phyloP scores from a whole-genome alignment of 2,888 invertebrate genomes.

The Osmoderma eremita region DNA sequence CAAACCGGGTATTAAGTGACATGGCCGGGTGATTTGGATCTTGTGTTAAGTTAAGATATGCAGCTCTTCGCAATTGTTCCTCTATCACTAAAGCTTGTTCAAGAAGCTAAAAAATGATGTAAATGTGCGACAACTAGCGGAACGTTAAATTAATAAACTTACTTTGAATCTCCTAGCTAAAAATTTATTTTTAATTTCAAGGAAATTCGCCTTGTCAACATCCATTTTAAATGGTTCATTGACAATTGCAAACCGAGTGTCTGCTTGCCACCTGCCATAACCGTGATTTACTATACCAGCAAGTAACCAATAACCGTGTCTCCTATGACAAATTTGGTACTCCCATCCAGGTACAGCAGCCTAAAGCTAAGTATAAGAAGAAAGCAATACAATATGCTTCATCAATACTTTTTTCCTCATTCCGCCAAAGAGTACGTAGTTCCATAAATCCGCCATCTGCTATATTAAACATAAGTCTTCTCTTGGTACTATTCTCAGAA shows the following conservation, averaged over 20 bases:
- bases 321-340: slow-evolving; percentile 99
- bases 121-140: background rate
- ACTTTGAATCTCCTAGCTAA: slow-evolving; percentile 97
- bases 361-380: too few species aligned
- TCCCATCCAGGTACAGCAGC: slow-evolving; percentile 96
- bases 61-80: slow-evolving; percentile 96
- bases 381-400: background rate
- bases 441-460: slow-evolving; percentile 99
- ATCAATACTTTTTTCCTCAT: slow-evolving; percentile 81
- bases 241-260: slow-evolving; percentile 95
- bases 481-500: slow-evolving; percentile 75
- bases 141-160: slow-evolving; percentile 44
- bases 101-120: slow-evolving; percentile 71
- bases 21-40: slow-evolving; percentile 98
- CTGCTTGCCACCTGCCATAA: slow-evolving; percentile 99
- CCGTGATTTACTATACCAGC: slow-evolving; percentile 99
- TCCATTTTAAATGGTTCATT: slow-evolving; percentile 99
- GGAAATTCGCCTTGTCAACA: slow-evolving; percentile 97
- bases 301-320: slow-evolving; percentile 99
- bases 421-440: slow-evolving; percentile 97
- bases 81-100: slow-evolving; percentile 99
- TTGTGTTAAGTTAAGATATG: slow-evolving; percentile 95
- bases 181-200: slow-evolving; percentile 99
- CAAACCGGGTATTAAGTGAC: slow-evolving; percentile 96
- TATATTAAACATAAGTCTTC: slow-evolving; percentile 99